phyloP scores from a whole-genome alignment of 2,113 vertebrate species.

The Mustela lutreola region DNA sequence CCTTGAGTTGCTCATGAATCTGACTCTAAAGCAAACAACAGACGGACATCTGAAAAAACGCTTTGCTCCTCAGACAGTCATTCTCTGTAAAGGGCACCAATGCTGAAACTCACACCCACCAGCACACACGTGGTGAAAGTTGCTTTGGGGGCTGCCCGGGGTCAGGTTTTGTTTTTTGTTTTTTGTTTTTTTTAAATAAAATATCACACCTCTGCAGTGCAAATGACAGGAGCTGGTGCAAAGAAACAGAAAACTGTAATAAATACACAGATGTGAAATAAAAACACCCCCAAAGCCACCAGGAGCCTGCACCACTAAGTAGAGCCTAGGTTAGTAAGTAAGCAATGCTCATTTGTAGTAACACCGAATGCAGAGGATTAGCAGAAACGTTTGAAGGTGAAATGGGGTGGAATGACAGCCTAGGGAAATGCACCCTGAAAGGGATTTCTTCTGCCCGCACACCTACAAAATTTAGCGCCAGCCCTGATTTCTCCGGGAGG shows the following conservation, averaged over 20 bases:
- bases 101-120: background rate
- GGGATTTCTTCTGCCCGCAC: background rate
- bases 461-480: background rate
- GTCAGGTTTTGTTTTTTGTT: background rate
- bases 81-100: background rate
- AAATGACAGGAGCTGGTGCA: background rate
- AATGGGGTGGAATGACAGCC: background rate
- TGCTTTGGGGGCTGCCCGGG: background rate
- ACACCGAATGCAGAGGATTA: background rate
- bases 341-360: background rate
- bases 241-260: background rate
- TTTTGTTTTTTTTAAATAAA: background rate
- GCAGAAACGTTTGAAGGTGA: background rate
- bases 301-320: background rate
- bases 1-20: background rate
- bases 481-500: background rate
- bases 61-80: background rate
- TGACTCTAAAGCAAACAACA: constrained; percentile 51
- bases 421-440: background rate
- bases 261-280: background rate
- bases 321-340: too few relatives aligned
- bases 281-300: background rate
- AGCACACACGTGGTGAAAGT: background rate
- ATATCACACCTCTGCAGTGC: background rate
- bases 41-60: constrained; percentile 24